Conservation (phyloP, 2,113 vertebrate species). For the Cinclus cinclus region DNA sequence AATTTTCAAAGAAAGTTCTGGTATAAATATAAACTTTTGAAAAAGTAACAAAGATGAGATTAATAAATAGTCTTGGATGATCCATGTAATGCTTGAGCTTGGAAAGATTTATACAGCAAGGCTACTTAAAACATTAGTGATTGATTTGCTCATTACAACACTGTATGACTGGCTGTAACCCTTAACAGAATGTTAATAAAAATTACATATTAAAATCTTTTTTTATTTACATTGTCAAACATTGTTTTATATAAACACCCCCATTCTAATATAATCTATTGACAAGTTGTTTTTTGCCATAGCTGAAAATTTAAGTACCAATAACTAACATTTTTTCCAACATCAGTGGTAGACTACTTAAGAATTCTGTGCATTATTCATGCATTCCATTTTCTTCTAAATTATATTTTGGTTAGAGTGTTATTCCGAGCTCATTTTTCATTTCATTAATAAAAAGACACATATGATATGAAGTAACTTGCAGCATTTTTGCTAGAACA, state of each 20-base stretch:
- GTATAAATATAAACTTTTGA: neutral
- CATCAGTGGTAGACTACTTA: neutral
- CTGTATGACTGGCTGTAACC: neutral
- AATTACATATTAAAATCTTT: neutral
- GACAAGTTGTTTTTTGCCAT: neutral
- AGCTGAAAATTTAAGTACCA: slow-evolving; percentile 10
- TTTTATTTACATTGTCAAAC: neutral
- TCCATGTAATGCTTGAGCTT: neutral
- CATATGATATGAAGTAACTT: neutral
- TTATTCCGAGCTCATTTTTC: neutral
- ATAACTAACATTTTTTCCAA: neutral
- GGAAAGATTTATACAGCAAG: neutral
- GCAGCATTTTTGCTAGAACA: neutral
- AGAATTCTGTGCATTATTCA: slow-evolving; percentile 15
- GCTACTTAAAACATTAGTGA: neutral
- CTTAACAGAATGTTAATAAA: neutral
- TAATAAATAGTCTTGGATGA: neutral
- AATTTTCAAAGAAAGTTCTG: neutral
- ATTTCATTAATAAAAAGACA: slow-evolving; percentile 1
- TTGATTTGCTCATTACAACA: neutral
- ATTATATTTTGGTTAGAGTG: neutral
- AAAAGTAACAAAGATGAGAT: neutral
- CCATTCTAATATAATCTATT: neutral
- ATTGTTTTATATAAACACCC: neutral
- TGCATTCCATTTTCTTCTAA: slow-evolving; percentile 17